phyloP scores from a whole-genome alignment of 1,140 invertebrate species.

The Triops cancriformis region DNA sequence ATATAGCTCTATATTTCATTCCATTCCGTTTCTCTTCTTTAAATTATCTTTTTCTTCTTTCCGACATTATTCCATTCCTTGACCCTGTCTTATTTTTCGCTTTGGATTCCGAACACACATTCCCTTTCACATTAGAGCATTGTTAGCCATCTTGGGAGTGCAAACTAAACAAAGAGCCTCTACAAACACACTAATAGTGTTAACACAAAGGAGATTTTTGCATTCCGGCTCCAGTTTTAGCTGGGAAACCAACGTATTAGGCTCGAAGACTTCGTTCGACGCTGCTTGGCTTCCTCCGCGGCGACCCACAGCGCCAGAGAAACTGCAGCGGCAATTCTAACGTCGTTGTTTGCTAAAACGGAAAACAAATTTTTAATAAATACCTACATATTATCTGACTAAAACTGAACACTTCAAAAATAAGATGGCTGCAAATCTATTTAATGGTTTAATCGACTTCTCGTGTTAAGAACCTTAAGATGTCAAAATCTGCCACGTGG shows the following conservation, averaged over 20 bases:
- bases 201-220: too few relatives aligned
- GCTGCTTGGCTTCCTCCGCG: slow-evolving; percentile 19
- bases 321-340: slow-evolving; percentile 26
- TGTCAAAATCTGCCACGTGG: too few relatives aligned
- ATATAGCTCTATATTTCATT: background rate
- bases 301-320: slow-evolving; percentile 24
- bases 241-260: background rate
- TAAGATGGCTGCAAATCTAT: background rate
- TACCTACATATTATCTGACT: background rate
- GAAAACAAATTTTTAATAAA: background rate
- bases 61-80: too few relatives aligned
- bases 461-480: too few relatives aligned
- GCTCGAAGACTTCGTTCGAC: slow-evolving; percentile 15
- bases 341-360: slow-evolving; percentile 22
- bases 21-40: background rate
- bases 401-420: background rate
- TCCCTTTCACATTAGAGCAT: too few relatives aligned
- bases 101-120: too few relatives aligned
- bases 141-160: too few relatives aligned
- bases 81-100: too few relatives aligned
- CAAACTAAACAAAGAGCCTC: too few relatives aligned
- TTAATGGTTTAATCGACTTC: background rate
- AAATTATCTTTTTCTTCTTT: too few relatives aligned
- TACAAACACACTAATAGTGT: too few relatives aligned
- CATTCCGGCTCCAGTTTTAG: too few relatives aligned